phyloP scores from a whole-genome alignment of 1,140 invertebrate species.

The Scaptomyza graminum region DNA sequence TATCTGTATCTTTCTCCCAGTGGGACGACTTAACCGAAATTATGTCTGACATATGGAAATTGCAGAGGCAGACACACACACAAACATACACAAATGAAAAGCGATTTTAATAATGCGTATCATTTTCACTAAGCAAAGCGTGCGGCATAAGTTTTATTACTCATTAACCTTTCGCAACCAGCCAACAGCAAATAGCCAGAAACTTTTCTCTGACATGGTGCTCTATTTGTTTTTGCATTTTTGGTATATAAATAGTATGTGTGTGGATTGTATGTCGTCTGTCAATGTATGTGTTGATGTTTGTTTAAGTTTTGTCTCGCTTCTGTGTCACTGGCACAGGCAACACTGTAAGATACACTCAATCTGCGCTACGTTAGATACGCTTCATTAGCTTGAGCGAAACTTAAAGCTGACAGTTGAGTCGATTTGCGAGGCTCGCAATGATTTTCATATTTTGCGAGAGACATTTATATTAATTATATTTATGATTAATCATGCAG shows the following conservation, averaged over 20 bases:
- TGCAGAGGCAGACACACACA: conserved; percentile 44
- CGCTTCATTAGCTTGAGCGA: conserved; percentile 71
- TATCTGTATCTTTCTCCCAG: conserved; percentile 15
- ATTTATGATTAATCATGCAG: conserved; percentile 76
- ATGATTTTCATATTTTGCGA: conserved; percentile 69
- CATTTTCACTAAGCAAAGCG: conserved; percentile 68
- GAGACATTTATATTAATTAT: conserved; percentile 61
- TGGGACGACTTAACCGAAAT: conserved; percentile 42
- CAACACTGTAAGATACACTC: conserved; percentile 50
- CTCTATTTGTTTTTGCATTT: background rate
- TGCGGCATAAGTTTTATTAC: conserved; percentile 75
- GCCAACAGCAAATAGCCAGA: conserved; percentile 25
- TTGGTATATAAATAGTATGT: no score
- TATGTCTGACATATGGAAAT: conserved; percentile 60
- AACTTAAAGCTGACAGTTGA: conserved; percentile 19
- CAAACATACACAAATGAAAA: conserved; percentile 27
- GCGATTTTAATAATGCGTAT: conserved; percentile 80
- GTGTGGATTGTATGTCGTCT: conserved; percentile 6
- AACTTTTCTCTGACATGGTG: conserved; percentile 27
- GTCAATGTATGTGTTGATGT: conserved; percentile 39
- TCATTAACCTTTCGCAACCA: conserved; percentile 73
- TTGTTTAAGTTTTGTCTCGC: conserved; percentile 22
- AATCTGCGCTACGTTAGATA: conserved; percentile 52
- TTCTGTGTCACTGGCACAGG: conserved; percentile 69
- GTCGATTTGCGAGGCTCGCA: conserved; percentile 25